These are phyloP conservation scores for Antigone vipio DNA, from an alignment of 2,113 vertebrate genomes.

Conservation along the genomic window DNA sequence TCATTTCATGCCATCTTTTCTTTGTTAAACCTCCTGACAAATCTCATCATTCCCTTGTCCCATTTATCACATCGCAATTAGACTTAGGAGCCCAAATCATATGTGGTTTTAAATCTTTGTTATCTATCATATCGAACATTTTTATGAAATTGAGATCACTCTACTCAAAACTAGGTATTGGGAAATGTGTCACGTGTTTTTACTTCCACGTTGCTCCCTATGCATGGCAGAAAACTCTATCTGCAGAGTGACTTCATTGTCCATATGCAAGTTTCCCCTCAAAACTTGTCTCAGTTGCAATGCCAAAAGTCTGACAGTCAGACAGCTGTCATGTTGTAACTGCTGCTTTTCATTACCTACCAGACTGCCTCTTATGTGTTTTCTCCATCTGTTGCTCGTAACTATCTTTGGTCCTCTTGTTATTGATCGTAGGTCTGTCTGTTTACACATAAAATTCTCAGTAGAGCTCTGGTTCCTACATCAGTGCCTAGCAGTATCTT, in stretches of 20 bases:
- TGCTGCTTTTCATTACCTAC: neutral
- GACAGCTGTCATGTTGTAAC: neutral
- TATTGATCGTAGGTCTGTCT: neutral
- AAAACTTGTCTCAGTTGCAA: neutral
- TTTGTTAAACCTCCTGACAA: neutral
- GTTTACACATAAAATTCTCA: neutral
- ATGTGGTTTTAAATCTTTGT: neutral
- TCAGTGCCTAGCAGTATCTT: neutral
- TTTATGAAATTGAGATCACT: neutral
- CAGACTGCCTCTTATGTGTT: neutral
- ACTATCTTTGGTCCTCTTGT: neutral
- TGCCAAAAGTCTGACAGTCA: neutral
- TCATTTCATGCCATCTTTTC: neutral
- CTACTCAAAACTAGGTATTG: neutral
- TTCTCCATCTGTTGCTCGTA: neutral
- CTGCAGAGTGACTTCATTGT: neutral
- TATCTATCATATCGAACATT: accelerated
- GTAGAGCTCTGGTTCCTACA: neutral
- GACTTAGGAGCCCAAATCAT: neutral
- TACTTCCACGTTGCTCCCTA: neutral
- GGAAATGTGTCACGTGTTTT: neutral
- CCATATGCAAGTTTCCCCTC: neutral
- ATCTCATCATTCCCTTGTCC: neutral
- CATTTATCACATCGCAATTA: neutral
- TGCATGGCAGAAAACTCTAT: neutral